These are phyloP conservation scores for Stramonita haemastoma DNA, from an alignment of 2,888 invertebrate genomes.

Conservation along the genomic window DNA sequence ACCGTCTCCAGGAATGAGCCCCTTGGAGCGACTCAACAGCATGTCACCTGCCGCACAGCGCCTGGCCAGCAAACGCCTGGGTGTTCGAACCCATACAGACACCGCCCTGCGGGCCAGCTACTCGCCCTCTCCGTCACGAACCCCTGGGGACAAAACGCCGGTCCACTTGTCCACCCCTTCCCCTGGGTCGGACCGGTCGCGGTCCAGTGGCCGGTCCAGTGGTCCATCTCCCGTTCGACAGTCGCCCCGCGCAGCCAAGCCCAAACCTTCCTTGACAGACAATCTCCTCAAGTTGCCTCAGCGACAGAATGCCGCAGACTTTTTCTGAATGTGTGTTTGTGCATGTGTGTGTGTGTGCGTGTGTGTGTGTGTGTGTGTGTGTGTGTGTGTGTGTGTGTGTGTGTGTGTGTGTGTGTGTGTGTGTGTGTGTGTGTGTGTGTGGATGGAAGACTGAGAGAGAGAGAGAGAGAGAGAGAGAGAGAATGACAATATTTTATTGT, in stretches of 20 bases:
- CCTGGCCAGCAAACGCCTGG: slow-evolving; percentile 86
- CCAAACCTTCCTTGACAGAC: slow-evolving; percentile 84
- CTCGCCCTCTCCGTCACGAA: slow-evolving; percentile 79
- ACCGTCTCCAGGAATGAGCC: slow-evolving; percentile 64
- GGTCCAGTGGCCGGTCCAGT: slow-evolving; percentile 39
- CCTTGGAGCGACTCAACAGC: slow-evolving; percentile 89
- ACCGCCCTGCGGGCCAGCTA: slow-evolving; percentile 81
- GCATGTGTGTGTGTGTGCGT: background rate
- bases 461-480: too few species aligned
- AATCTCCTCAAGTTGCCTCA: slow-evolving; percentile 85
- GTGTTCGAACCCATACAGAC: slow-evolving; percentile 80
- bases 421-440: slow-evolving; percentile 12
- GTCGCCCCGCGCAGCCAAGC: slow-evolving; percentile 60
- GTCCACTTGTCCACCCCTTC: slow-evolving; percentile 55
- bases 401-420: slow-evolving; percentile 2
- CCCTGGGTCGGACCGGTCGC: slow-evolving; percentile 47
- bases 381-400: background rate
- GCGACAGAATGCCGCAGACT: slow-evolving; percentile 48
- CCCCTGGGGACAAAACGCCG: slow-evolving; percentile 65
- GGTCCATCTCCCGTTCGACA: slow-evolving; percentile 46
- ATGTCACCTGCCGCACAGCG: slow-evolving; percentile 97
- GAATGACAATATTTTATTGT: too few species aligned
- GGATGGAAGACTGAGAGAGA: too few species aligned
- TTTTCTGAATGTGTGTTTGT: slow-evolving; percentile 40
- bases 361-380: slow-evolving; percentile 22